Conservation (phyloP, 2,797 vertebrate species). For the Poecilia gillii region DNA sequence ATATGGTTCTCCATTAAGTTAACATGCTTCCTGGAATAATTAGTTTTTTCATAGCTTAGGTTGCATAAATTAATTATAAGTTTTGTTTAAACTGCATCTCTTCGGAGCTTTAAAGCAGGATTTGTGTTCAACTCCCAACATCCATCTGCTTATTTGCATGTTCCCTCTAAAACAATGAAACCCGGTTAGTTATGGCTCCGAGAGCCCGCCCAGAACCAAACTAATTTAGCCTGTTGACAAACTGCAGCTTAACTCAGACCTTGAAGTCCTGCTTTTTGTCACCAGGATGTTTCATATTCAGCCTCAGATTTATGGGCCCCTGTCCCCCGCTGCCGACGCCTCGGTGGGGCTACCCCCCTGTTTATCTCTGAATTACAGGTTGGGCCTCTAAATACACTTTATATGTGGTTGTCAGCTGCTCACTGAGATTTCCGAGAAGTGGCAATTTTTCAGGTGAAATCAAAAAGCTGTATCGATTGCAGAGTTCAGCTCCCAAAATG, state of each 20-base stretch:
- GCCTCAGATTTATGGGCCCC: constrained; percentile 32
- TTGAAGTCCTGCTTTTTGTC: constrained; percentile 35
- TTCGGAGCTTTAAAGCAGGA: neutral
- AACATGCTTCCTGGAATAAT: neutral
- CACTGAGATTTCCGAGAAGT: constrained; percentile 55
- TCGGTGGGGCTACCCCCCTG: constrained; percentile 39
- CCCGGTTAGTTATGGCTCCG: neutral
- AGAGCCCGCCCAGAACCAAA: constrained; percentile 15
- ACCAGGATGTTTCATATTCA: constrained; percentile 21
- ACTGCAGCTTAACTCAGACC: constrained; percentile 30
- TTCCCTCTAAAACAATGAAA: constrained; percentile 6
- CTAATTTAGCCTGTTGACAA: constrained; percentile 34
- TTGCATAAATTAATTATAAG: neutral
- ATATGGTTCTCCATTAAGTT: neutral
- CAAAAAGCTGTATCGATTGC: constrained; percentile 68
- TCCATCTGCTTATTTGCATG: constrained; percentile 2
- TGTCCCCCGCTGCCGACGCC: constrained; percentile 21
- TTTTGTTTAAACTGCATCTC: neutral
- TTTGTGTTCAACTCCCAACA: neutral
- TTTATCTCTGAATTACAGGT: constrained; percentile 60
- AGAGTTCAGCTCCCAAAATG: constrained; percentile 60
- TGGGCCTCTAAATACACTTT: constrained; percentile 58
- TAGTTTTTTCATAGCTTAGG: neutral
- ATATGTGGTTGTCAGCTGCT: constrained; percentile 56
- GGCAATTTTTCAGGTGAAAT: constrained; percentile 61